Evolutionary conservation across 2,797 vertebrate species (phyloP).

Genomic region (Phrynocephalus guinanensis): DNA sequence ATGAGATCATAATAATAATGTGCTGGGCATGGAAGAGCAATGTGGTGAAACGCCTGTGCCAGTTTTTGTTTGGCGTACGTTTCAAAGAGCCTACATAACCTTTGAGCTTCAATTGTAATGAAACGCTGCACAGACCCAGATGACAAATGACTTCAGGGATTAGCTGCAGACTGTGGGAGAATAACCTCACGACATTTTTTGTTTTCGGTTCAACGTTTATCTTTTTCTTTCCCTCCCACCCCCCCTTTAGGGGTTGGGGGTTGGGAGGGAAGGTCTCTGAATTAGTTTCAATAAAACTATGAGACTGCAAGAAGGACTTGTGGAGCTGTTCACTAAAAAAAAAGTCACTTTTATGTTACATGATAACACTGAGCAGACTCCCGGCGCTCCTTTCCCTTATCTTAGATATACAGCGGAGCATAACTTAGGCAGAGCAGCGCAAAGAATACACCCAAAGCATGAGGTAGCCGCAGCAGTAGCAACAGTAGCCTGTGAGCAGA

Average conservation of each 20-base stretch:
- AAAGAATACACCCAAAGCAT: slow-evolving; percentile 75
- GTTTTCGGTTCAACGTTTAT: slow-evolving; percentile 69
- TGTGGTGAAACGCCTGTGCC: slow-evolving; percentile 35
- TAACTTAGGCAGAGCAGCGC: slow-evolving; percentile 78
- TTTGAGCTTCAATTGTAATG: slow-evolving; percentile 58
- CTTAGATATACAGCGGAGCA: slow-evolving; percentile 81
- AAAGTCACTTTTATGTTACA: slow-evolving; percentile 79
- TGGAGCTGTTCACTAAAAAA: slow-evolving; percentile 78
- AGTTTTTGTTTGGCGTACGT: slow-evolving; percentile 44
- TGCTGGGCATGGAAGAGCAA: not conserved
- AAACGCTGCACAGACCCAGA: slow-evolving; percentile 29
- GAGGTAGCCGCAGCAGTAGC: slow-evolving; percentile 82
- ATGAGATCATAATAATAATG: slow-evolving; percentile 34
- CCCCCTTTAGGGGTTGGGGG: slow-evolving; percentile 30
- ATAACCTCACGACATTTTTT: slow-evolving; percentile 64
- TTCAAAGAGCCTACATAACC: slow-evolving; percentile 37
- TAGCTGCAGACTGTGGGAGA: slow-evolving; percentile 53
- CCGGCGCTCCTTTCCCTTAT: slow-evolving; percentile 81
- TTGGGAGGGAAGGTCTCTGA: slow-evolving; percentile 51
- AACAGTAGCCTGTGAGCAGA: slow-evolving; percentile 79
- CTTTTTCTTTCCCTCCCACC: not conserved
- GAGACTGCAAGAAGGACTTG: slow-evolving; percentile 60
- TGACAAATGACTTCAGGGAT: slow-evolving; percentile 39
- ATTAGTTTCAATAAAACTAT: slow-evolving; percentile 77
- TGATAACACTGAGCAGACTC: slow-evolving; percentile 81